Percentiles rank a stretch among this genome's conserved stretches.
phyloP scores from a whole-genome alignment of 2,797 vertebrate genomes.

The Masticophis lateralis region DNA sequence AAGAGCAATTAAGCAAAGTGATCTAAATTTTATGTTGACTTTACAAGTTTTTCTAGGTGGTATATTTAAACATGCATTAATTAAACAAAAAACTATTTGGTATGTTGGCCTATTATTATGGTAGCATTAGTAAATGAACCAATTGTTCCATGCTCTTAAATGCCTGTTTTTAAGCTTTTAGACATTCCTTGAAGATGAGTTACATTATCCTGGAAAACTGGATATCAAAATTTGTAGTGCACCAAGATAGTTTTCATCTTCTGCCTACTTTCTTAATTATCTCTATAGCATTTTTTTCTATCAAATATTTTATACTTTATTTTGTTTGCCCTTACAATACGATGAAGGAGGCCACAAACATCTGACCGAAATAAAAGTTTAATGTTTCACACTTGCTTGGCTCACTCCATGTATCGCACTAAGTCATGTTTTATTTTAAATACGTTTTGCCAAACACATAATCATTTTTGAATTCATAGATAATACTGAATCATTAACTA shows the following conservation, averaged over 20 bases:
- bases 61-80: not conserved
- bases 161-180: not conserved
- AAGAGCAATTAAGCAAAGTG: slow-evolving; percentile 21
- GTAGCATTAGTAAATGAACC: not conserved
- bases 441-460: not conserved
- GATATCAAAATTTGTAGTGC: not conserved
- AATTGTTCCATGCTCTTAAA: not conserved
- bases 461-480: not conserved
- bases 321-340: too few relatives aligned
- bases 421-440: not conserved
- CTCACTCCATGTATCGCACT: not conserved
- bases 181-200: not conserved
- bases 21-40: not conserved
- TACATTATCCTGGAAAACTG: not conserved
- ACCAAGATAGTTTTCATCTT: not conserved
- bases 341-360: not conserved
- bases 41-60: not conserved
- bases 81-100: not conserved
- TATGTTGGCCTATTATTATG: slow-evolving; percentile 1
- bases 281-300: not conserved
- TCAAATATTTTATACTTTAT: not conserved
- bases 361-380: not conserved
- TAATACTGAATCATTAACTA: not conserved
- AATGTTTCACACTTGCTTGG: not conserved
- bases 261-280: not conserved